Evolutionary conservation across 2,113 vertebrate genomes (phyloP), one percentile per base, ranked within the genome.

Genomic region (Nansenia antarctica): DNA sequence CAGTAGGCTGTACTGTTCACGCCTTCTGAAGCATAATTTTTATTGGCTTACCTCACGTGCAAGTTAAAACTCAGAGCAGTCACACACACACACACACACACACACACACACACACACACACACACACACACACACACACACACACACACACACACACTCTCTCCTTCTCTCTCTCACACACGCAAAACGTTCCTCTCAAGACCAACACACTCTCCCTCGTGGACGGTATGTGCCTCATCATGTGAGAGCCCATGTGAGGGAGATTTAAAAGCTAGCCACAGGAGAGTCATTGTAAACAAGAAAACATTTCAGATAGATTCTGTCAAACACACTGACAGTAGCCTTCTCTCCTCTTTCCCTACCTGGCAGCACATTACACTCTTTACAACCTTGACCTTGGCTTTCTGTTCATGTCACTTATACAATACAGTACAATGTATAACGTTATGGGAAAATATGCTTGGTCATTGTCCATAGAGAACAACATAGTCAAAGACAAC

Each of bases 221-320:
- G 80, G 49, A 80, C 82, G 79, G 76, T 89, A 84, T 83, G 79
- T 52, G 66, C 67, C 68, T 62, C 61, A 62, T 86, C 85, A 90
- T 88, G 86, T 88, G 88, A 85, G 72, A 59, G 61, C 39, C 74
- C 87, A 89, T 88, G 87, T 91, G 91, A 91, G 83, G 66, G 52
- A 75, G 74, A 86, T 84, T 88, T 85, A 64, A 82, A 85, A 68
- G 61, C 52, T 42, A 86, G 80, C 79, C 81, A 87, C 84, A 87
- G 74, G 77, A 80, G 82, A 70, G 39, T 79, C 80, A 80, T 84
- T 87, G 82, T 62, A 70, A 74, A 54, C 67, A 47, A 55, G 67
- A 35, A 67, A 65, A 66, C 39, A 32, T 30, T n/a, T 18, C 57
- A n/a, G 5, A 7, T 29, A 34, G n/a, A n/a, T n/a, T n/a, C n/a